Conservation (phyloP, 2,113 vertebrate species). For the Hemiscyllium ocellatum region DNA sequence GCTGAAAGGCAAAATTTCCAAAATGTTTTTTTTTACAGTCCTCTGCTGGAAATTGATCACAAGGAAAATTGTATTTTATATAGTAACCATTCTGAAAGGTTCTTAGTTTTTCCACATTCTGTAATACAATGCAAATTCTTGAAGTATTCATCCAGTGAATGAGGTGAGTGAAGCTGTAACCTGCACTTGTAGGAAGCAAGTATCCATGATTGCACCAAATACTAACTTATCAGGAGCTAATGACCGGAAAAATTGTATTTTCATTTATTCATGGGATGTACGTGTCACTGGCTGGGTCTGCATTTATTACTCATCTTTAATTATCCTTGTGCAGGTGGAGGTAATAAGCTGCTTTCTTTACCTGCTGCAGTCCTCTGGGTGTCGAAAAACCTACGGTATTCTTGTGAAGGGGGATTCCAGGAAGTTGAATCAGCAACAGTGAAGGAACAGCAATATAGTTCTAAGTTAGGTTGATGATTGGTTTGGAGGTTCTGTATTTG, state of each 20-base stretch:
- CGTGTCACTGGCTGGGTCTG: too few relatives aligned
- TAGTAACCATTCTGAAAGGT: background rate
- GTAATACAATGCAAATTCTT: background rate
- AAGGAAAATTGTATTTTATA: background rate
- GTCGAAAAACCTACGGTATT: too few relatives aligned
- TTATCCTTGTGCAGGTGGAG: too few relatives aligned
- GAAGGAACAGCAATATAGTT: too few relatives aligned
- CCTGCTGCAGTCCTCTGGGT: too few relatives aligned
- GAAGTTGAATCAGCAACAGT: too few relatives aligned
- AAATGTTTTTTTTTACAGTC: background rate
- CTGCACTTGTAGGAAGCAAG: background rate
- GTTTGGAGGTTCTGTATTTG: too few relatives aligned
- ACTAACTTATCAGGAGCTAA: background rate
- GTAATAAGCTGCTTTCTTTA: too few relatives aligned
- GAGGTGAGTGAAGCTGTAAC: background rate
- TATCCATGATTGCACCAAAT: background rate
- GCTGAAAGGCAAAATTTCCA: background rate
- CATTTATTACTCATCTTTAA: too few relatives aligned
- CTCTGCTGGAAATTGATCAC: background rate
- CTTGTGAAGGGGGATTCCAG: too few relatives aligned
- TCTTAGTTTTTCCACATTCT: background rate
- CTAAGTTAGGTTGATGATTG: too few relatives aligned
- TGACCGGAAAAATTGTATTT: background rate
- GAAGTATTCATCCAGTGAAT: background rate
- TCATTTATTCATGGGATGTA: too few relatives aligned